These are phyloP conservation scores for Chaenocephalus aceratus DNA, from an alignment of 2,113 vertebrate species.

Conservation along the genomic window DNA sequence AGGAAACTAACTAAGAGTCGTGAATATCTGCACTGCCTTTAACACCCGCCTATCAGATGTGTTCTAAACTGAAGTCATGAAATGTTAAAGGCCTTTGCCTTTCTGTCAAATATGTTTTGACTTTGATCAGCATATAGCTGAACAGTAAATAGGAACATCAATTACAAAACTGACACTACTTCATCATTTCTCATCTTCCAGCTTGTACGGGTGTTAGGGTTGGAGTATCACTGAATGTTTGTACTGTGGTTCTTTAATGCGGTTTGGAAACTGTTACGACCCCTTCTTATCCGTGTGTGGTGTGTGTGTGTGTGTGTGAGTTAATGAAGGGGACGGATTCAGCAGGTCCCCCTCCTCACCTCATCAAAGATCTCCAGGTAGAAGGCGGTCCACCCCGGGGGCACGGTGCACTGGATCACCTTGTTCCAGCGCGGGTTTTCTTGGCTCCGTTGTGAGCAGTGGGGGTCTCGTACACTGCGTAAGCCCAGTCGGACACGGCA, in stretches of 20 bases:
- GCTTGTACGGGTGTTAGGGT: no score
- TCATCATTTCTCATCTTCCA: no score
- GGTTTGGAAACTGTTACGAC: no score
- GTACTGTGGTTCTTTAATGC: no score
- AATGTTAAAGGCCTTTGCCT: neutral
- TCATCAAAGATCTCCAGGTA: conserved; percentile 99
- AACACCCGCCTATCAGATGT: neutral
- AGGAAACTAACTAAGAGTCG: neutral
- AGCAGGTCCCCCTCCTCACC: conserved; percentile 79
- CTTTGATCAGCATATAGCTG: no score
- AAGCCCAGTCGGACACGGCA: conserved; percentile 95
- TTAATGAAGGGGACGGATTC: neutral
- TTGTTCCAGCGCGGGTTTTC: conserved; percentile 99
- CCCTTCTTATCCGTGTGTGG: neutral
- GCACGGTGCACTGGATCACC: conserved; percentile 96
- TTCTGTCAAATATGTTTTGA: no score
- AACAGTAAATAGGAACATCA: neutral
- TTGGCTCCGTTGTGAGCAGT: conserved; percentile 98
- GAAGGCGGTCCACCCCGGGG: conserved; percentile 95
- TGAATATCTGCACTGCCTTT: neutral
- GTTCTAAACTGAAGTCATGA: neutral
- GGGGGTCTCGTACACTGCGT: conserved; percentile 96
- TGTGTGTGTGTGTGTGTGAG: no score
- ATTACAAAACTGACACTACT: neutral
- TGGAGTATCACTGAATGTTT: no score